These are phyloP conservation scores for Hoplostethus mediterraneus DNA, from an alignment of 2,797 vertebrate species.

Conservation along the genomic window DNA sequence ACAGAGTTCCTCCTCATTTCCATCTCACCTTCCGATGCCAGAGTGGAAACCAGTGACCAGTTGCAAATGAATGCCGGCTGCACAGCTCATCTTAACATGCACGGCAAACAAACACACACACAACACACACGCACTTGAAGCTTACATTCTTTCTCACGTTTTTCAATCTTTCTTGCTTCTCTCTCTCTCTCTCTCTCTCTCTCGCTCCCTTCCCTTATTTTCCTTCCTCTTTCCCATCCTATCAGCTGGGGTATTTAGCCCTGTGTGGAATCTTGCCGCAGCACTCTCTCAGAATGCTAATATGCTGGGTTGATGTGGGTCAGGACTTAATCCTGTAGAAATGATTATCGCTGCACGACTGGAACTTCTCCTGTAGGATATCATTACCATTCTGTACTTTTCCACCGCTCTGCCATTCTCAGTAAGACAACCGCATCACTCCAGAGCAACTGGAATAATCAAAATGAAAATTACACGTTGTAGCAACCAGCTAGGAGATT, in stretches of 20 bases:
- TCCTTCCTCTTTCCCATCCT: slow-evolving; percentile 52
- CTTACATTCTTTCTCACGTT: slow-evolving; percentile 32
- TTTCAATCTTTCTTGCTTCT: slow-evolving; percentile 57
- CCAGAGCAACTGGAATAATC: slow-evolving; percentile 58
- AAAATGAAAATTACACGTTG: slow-evolving; percentile 51
- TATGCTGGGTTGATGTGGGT: slow-evolving; percentile 81
- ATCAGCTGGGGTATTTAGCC: slow-evolving; percentile 67
- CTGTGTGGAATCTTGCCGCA: slow-evolving; percentile 71
- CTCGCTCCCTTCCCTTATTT: slow-evolving; percentile 52
- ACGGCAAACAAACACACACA: slow-evolving; percentile 3
- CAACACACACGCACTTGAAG: slow-evolving; percentile 11
- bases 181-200: slow-evolving; percentile 31
- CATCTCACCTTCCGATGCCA: slow-evolving; percentile 20
- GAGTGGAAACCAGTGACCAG: too few relatives aligned
- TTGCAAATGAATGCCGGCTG: slow-evolving; percentile 39
- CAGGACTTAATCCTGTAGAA: slow-evolving; percentile 84
- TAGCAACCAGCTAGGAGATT: slow-evolving; percentile 33
- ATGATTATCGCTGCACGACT: slow-evolving; percentile 80
- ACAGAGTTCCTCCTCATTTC: slow-evolving; percentile 43
- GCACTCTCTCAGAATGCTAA: slow-evolving; percentile 78
- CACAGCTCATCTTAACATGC: slow-evolving; percentile 1
- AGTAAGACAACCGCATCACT: slow-evolving; percentile 58
- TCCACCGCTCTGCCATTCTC: slow-evolving; percentile 59
- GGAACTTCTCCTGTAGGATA: slow-evolving; percentile 81
- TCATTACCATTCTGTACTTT: slow-evolving; percentile 78